phyloP scores from a whole-genome alignment of 2,888 invertebrate genomes.

The Netelia virgata region DNA sequence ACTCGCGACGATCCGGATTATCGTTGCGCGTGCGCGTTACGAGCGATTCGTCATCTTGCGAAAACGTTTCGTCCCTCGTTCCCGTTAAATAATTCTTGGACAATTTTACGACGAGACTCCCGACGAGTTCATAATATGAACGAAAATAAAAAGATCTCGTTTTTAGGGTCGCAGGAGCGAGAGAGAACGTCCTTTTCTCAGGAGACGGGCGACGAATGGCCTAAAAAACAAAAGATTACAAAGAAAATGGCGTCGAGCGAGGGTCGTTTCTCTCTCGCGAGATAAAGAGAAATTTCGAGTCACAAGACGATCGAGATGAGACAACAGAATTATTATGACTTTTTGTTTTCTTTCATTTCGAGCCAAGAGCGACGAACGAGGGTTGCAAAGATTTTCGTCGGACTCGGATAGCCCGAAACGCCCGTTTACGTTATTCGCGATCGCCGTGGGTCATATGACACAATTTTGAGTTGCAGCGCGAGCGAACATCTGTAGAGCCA shows the following conservation, averaged over 20 bases:
- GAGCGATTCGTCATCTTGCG: constrained; percentile 44
- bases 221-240: constrained; percentile 59
- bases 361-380: constrained; percentile 17
- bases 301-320: background rate
- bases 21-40: constrained; percentile 33
- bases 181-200: constrained; percentile 38
- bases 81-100: constrained; percentile 31
- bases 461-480: constrained; percentile 84
- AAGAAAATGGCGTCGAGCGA: constrained; percentile 19
- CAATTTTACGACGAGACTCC: constrained; percentile 50
- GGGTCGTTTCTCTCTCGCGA: constrained; percentile 31
- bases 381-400: constrained; percentile 5
- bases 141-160: background rate
- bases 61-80: constrained; percentile 24
- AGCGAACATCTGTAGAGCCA: constrained; percentile 85
- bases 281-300: background rate
- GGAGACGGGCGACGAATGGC: constrained; percentile 67
- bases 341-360: background rate
- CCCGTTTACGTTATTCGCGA: constrained; percentile 47
- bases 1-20: constrained; percentile 63
- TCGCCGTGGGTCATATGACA: constrained; percentile 78
- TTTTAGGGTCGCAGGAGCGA: constrained; percentile 26
- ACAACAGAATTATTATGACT: too few species aligned
- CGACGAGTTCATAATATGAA: constrained; percentile 3
- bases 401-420: constrained; percentile 40